These are phyloP conservation scores for Drosophila prosaltans DNA, from an alignment of 1,140 invertebrate species.

Conservation along the genomic window DNA sequence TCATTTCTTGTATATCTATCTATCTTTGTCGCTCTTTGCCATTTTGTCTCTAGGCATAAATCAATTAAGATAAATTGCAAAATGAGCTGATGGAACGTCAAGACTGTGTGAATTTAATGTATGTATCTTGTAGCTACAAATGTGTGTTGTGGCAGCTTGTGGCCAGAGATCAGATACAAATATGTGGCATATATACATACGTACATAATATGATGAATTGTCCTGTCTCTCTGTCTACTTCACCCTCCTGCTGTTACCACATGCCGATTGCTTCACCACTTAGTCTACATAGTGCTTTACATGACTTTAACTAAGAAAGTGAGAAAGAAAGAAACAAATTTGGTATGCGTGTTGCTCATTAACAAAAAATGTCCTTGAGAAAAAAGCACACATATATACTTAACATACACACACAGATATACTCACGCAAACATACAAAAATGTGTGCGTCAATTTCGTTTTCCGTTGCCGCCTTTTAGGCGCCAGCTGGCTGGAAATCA, in stretches of 20 bases:
- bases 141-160: slow-evolving; percentile 44
- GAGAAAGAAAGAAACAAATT: background rate
- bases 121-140: slow-evolving; percentile 50
- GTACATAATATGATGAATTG: slow-evolving; percentile 23
- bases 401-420: background rate
- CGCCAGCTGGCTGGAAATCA: slow-evolving; percentile 15
- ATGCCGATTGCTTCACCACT: background rate
- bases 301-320: background rate
- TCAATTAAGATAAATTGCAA: slow-evolving; percentile 49
- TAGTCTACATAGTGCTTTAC: background rate
- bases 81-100: slow-evolving; percentile 15
- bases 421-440: background rate
- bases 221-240: background rate
- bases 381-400: background rate
- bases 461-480: slow-evolving; percentile 25
- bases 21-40: background rate
- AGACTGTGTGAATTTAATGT: slow-evolving; percentile 30
- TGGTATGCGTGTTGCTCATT: slow-evolving; percentile 23
- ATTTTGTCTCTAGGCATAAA: slow-evolving; percentile 30
- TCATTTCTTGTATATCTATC: background rate
- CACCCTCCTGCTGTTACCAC: background rate
- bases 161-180: slow-evolving; percentile 15
- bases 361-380: slow-evolving; percentile 18
- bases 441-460: slow-evolving; percentile 14
- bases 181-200: slow-evolving; percentile 9